Conservation (phyloP, 2,888 invertebrate species). For the Agrochola circellaris region DNA sequence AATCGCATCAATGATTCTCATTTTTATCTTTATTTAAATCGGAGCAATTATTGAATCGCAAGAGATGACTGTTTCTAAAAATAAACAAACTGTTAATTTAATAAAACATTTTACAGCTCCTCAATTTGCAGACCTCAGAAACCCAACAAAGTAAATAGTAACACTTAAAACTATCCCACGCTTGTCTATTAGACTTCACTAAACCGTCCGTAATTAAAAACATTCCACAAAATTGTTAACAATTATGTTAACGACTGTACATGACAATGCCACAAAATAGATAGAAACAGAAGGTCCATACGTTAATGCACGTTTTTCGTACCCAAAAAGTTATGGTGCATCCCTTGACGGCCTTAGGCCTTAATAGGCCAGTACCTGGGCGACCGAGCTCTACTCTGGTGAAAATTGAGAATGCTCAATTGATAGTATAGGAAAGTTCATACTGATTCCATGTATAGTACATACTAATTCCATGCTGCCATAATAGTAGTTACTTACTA, state of each 20-base stretch:
- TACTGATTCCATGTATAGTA: too few relatives aligned
- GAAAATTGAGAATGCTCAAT: too few relatives aligned
- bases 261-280: conserved; percentile 22
- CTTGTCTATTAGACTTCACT: conserved; percentile 51
- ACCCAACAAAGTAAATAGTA: conserved; percentile 23
- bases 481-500: too few relatives aligned
- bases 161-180: conserved; percentile 47
- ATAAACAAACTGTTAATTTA: background rate
- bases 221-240: conserved; percentile 60
- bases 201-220: conserved; percentile 54
- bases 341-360: too few relatives aligned
- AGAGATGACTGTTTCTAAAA: background rate
- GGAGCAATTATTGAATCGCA: background rate
- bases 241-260: conserved; percentile 59
- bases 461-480: too few relatives aligned
- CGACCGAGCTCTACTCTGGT: too few relatives aligned
- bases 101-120: background rate
- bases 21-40: too few relatives aligned
- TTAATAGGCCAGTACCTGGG: too few relatives aligned
- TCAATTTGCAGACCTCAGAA: conserved; percentile 7
- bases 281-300: background rate
- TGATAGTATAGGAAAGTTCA: too few relatives aligned
- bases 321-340: too few relatives aligned
- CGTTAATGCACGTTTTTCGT: too few relatives aligned
- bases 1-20: background rate